Base-by-base conservation (phyloP, 2,113 vertebrate species). In the Ageneiosus marmoratus region DNA sequence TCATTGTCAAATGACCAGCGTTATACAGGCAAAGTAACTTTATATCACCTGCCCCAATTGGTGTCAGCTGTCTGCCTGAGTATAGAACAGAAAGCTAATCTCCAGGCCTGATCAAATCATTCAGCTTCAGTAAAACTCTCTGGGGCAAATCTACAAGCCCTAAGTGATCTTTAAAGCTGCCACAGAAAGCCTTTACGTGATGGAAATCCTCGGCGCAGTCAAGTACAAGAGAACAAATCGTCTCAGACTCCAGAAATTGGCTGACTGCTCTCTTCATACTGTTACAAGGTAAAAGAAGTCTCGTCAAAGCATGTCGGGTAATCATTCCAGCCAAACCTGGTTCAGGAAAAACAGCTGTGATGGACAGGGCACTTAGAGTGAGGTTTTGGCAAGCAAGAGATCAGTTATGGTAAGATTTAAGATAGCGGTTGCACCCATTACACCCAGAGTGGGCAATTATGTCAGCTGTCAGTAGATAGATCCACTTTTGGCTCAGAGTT, bases 351-450 rank as follows among this genome's bases (percentile, higher is more conserved):
- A 86, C 78, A 83, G 56, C 48, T 62, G 50, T 76, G 82, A 89
- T 44, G 63, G 84, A 84, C 58, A 91, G 85, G 88, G 88, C 77
- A 86, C 86, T 84, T 84, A 81, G 81, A 84, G 75, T 89, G 85
- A 86, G 83, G 80, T 83, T 88, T 89, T 88, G 83, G 83, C 80
- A 82, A 48, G 75, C 84, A 87, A 84, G 83, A 89, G 87, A 84
- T 84, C 77, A 80, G 89, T 91, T 90, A 88, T 82, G 65, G 81
- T 88, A 88, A 86, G 86, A 91, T 90, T 89, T 50, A 87, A 88
- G 83, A 84, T 81, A 87, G 81, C 86, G 72, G 56, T 55, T 67
- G 69, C 72, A 88, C 87, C 84, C 81, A 77, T 80, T 77, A 85
- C 32, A 84, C 75, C 46, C 63, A 80, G 73, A 85, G 80, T 62